Evolutionary conservation across 1,140 invertebrate species (phyloP), one percentile per base, ranked within the genome.

Genomic region (Papilio dardanus): DNA sequence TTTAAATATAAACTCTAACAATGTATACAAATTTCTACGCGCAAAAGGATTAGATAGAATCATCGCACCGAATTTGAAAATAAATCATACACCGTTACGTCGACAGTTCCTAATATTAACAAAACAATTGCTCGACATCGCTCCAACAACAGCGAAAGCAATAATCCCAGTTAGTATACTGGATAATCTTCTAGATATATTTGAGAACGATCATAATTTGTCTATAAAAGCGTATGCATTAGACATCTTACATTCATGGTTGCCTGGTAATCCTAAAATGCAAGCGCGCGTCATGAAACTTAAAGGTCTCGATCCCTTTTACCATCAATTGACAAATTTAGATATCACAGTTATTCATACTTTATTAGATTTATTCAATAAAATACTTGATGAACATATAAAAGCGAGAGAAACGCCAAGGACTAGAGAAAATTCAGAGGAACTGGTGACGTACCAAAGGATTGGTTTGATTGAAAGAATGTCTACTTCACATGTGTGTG

Each of bases 271-370:
- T 30, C 89, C 89, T 21, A 79, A 71, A 42, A 46, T 89, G 14
- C 91, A 92, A 81, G 83, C 85, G 2, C 74, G 89, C 40, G 85
- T 91, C 0, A 91, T 92, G 89, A 86, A 87, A 78, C 19, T 86
- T 0, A 90, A 87, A 82, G 89, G 89, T 2, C 67, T 92, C 0
- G 86, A 88, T 66, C 84, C 88, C 0, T 91, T 92, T 74, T 91
- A 92, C 73, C 24, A 85, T 10, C 89, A 92, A 79, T 75, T 91
- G 3, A 62, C 80, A 3, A 91, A 91, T 66, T 71, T 91, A 50
- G 86, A 91, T 12, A 74, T 68, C 1, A 73, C 73, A 3, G 79
- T 83, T 8, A 80, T 87, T 30, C 71, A 80, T 7, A 86, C 79
- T 6, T 69, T 89, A 31, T 50, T 92, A 2, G 82, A 86, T 14